Conservation (phyloP, 2,797 vertebrate genomes). For the Merluccius polli region DNA sequence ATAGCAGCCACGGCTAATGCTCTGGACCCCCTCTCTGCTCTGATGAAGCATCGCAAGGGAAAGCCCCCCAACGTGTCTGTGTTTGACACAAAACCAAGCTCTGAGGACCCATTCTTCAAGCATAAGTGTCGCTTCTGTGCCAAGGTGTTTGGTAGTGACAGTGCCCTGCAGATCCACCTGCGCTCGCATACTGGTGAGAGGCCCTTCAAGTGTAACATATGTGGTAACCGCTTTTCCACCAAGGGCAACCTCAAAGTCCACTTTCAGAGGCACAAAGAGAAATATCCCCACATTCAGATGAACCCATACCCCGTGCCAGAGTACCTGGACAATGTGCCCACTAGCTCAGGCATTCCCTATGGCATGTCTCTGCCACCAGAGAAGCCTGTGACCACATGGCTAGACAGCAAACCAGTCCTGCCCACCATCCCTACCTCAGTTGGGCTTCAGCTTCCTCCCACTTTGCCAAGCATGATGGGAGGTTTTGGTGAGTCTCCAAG, state of each 20-base stretch:
- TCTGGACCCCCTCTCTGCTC: slow-evolving; percentile 89
- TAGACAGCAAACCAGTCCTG: slow-evolving; percentile 95
- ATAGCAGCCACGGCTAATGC: slow-evolving; percentile 97
- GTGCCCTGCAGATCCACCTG: slow-evolving; percentile 97
- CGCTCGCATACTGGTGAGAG: slow-evolving; percentile 98
- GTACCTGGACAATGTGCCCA: slow-evolving; percentile 99
- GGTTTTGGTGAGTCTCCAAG: slow-evolving; percentile 86
- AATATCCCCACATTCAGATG: slow-evolving; percentile 99
- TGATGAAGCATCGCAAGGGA: slow-evolving; percentile 98
- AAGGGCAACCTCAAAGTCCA: slow-evolving; percentile 99
- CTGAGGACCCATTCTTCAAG: slow-evolving; percentile 98
- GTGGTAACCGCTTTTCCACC: slow-evolving; percentile 98
- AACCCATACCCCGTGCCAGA: slow-evolving; percentile 99
- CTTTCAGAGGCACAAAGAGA: slow-evolving; percentile 99
- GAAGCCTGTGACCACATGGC: slow-evolving; percentile 97
- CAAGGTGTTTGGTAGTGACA: slow-evolving; percentile 99
- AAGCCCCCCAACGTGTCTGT: slow-evolving; percentile 98
- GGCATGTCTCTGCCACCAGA: slow-evolving; percentile 98
- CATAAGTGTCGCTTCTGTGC: slow-evolving; percentile 99
- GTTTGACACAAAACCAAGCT: slow-evolving; percentile 95
- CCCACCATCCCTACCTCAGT: slow-evolving; percentile 86
- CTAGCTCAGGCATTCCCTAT: slow-evolving; percentile 97
- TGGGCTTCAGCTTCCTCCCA: slow-evolving; percentile 91
- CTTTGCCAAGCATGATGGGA: slow-evolving; percentile 79
- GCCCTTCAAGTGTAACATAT: slow-evolving; percentile 99